Conservation (phyloP, 2,888 invertebrate species). For the Hemithea aestivaria region DNA sequence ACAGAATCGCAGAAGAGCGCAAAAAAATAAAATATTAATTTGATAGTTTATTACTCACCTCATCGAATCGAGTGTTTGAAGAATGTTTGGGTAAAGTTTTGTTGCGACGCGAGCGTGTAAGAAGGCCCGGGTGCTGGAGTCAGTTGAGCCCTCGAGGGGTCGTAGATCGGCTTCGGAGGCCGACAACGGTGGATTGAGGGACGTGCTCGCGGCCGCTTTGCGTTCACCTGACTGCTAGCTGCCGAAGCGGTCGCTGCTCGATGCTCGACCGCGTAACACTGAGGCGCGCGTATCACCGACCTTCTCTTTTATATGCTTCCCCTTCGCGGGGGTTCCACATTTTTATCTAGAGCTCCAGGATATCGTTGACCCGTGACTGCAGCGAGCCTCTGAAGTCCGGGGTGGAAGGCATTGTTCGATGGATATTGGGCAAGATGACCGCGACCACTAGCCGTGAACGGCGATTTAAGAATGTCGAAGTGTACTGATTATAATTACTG, state of each 20-base stretch:
- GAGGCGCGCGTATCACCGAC: slow-evolving; percentile 57
- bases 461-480: no score
- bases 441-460: slow-evolving; percentile 15
- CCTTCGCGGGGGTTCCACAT: slow-evolving; percentile 49
- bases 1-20: slow-evolving; percentile 5
- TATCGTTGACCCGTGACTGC: slow-evolving; percentile 46
- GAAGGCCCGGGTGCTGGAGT: slow-evolving; percentile 33
- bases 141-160: slow-evolving; percentile 15
- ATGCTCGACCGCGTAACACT: slow-evolving; percentile 56
- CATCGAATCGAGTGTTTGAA: slow-evolving; percentile 43
- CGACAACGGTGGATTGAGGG: slow-evolving; percentile 20
- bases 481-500: no score
- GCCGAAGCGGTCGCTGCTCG: slow-evolving; percentile 40
- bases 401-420: slow-evolving; percentile 34
- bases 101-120: slow-evolving; percentile 21
- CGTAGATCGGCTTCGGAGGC: slow-evolving; percentile 34
- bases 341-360: slow-evolving; percentile 43
- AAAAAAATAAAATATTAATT: slow-evolving; percentile 1
- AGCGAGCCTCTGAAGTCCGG: slow-evolving; percentile 29
- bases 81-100: slow-evolving; percentile 33
- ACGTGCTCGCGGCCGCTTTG: slow-evolving; percentile 25
- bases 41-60: slow-evolving; percentile 40
- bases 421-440: slow-evolving; percentile 34
- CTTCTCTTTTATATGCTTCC: slow-evolving; percentile 68
- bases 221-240: slow-evolving; percentile 42